Conservation (phyloP, 2,797 vertebrate species). For the Scolopax bukidnonensis region DNA sequence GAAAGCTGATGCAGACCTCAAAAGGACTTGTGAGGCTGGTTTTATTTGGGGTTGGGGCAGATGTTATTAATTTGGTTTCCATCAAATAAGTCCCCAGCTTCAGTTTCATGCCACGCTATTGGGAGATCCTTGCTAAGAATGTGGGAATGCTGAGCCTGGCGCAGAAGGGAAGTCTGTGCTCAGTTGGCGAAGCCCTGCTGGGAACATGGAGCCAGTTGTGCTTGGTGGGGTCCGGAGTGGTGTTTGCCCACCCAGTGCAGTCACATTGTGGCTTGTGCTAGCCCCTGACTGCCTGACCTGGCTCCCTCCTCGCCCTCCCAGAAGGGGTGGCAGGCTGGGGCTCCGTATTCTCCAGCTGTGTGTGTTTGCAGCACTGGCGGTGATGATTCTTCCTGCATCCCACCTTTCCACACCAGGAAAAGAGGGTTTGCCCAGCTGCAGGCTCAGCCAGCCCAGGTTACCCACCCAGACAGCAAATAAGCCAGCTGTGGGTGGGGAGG, state of each 20-base stretch:
- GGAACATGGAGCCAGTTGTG: neutral
- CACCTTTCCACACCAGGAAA: neutral
- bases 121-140: neutral
- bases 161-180: neutral
- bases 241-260: accelerated
- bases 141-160: neutral
- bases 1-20: neutral
- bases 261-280: neutral
- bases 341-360: neutral
- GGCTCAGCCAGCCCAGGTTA: neutral
- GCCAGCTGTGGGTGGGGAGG: neutral
- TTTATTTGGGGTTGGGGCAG: neutral
- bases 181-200: neutral
- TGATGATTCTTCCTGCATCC: neutral
- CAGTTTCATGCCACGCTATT: neutral
- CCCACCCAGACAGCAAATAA: neutral
- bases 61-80: neutral
- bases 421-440: neutral
- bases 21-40: neutral
- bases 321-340: neutral
- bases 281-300: neutral
- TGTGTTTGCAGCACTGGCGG: neutral
- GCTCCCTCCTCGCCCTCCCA: neutral
- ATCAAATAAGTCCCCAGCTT: neutral
- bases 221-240: neutral